Conservation (phyloP, 2,888 invertebrate species). For the Trissolcus brochymenae region DNA sequence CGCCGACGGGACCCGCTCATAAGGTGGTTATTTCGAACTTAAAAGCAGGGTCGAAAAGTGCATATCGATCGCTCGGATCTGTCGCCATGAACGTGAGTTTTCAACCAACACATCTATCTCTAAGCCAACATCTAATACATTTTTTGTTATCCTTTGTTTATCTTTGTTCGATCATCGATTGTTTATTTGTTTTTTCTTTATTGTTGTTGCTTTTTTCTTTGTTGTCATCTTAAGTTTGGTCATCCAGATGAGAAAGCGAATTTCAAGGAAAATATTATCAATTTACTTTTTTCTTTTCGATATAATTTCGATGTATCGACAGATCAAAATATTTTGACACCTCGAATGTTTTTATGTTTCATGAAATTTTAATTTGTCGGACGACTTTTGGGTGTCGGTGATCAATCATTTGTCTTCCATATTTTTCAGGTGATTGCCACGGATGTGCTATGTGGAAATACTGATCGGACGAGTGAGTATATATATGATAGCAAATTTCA, state of each 20-base stretch:
- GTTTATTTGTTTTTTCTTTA: background rate
- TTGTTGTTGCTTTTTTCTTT: background rate
- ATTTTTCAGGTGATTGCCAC: conserved; percentile 64
- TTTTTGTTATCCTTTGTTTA: background rate
- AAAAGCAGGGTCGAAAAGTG: conserved; percentile 40
- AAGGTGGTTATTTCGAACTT: conserved; percentile 27
- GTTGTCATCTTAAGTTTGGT: background rate
- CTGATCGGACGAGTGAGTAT: conserved; percentile 66
- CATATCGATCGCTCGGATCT: conserved; percentile 51
- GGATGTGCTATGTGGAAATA: conserved; percentile 64
- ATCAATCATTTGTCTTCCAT: background rate
- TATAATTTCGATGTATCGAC: background rate
- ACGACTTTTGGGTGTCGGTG: background rate
- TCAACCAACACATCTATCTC: conserved; percentile 7
- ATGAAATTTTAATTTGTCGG: background rate
- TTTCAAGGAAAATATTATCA: no score
- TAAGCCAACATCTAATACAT: background rate
- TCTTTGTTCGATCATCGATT: background rate
- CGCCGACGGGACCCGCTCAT: background rate
- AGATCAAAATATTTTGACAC: background rate
- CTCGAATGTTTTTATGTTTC: background rate
- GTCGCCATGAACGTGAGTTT: conserved; percentile 60
- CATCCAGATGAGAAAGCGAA: no score
- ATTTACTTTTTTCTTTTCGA: no score
- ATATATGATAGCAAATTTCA: background rate